Evolutionary conservation across 2,888 invertebrate species (phyloP), one percentile per base, ranked within the genome.

Genomic region (Horisme vitalbata): DNA sequence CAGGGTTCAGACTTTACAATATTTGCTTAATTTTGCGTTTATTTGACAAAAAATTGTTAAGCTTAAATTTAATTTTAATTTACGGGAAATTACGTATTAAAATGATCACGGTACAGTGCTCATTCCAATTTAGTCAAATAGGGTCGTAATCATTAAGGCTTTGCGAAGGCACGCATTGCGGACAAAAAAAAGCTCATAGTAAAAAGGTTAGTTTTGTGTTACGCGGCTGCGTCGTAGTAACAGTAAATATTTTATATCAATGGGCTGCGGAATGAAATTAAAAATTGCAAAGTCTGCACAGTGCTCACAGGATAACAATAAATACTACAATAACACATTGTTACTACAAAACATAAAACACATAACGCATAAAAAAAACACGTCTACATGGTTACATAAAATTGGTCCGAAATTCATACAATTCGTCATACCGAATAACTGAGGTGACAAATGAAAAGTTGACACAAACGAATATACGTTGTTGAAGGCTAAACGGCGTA

Each of bases 401-500:
- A 88, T 88, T 87, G 87, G 87, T 87, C 87, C 87, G 65, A 81
- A 82, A 66, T 61, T 72, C 71, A 60, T 71, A 76, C 67, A 66
- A 74, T 74, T 72, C 66, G 28, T 54, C 35, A 41, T 53, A 41
- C 52, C 47, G 52, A 33, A 52, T 47, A 54, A 52, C 52, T 52
- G 31, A 33, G 50, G 36, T 55, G 50, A 60, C 51, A 57, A 58
- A 56, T n/a, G 47, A 55, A 54, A 30, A 37, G 45, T 38, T 52
- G 52, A 60, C 57, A 44, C 45, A 48, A 60, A 63, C 30, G 32
- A 53, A 61, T 59, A 45, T n/a, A n/a, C n/a, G 41, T 48, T 26
- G 48, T 50, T 38, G 43, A 51, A 33, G 23, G 13, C 24, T 26
- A 31, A 28, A 49, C 26, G 11, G 18, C 13, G 11, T 23, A 20